Conservation (phyloP, 2,797 vertebrate genomes). For the Miichthys miiuy region DNA sequence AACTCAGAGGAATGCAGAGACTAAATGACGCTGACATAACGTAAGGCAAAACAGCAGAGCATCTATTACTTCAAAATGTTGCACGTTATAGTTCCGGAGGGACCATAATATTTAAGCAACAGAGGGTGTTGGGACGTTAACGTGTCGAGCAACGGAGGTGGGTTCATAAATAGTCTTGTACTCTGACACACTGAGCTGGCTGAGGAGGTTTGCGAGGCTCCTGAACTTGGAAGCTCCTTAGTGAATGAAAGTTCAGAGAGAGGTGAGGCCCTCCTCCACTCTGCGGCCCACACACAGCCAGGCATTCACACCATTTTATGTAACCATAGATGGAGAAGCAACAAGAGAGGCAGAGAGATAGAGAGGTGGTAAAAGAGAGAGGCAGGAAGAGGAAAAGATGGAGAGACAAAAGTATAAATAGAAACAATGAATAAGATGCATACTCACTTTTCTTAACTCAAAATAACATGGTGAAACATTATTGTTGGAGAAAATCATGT, state of each 20-base stretch:
- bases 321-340: conserved; percentile 61
- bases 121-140: conserved; percentile 46
- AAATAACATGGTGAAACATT: conserved; percentile 14
- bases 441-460: background rate
- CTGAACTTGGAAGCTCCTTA: conserved; percentile 70
- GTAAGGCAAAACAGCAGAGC: conserved; percentile 23
- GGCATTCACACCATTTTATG: conserved; percentile 70
- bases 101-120: conserved; percentile 44
- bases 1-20: conserved; percentile 22
- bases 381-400: conserved; percentile 49
- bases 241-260: conserved; percentile 79
- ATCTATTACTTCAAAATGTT: conserved; percentile 33
- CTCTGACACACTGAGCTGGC: conserved; percentile 54
- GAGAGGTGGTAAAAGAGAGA: conserved; percentile 59
- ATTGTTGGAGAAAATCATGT: background rate
- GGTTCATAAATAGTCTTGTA: conserved; percentile 60
- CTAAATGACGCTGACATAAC: conserved; percentile 14
- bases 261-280: conserved; percentile 69
- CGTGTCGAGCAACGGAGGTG: conserved; percentile 48
- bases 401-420: conserved; percentile 44
- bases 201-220: conserved; percentile 61
- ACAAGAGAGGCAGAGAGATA: conserved; percentile 50
- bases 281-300: conserved; percentile 72
- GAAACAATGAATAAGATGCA: conserved; percentile 46
- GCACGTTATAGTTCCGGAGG: conserved; percentile 35